Percentiles rank a stretch among this genome's conserved stretches.
These are phyloP conservation scores for Arrhamphus sclerolepis DNA, from an alignment of 2,797 vertebrate species.

Conservation along the genomic window DNA sequence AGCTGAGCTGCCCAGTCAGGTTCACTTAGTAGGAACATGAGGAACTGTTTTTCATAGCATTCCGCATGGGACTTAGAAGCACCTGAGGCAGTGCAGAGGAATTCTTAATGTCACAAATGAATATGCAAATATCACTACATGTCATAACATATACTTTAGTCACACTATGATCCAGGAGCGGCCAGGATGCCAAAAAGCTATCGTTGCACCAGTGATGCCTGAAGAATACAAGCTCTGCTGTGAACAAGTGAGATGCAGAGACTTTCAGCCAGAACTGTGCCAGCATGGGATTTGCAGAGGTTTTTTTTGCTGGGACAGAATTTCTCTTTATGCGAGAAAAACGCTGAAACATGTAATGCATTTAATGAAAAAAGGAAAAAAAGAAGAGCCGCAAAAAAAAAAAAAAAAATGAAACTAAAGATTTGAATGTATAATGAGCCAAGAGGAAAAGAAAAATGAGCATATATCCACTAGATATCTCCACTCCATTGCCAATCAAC, in stretches of 20 bases:
- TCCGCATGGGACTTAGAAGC: slow-evolving; percentile 33
- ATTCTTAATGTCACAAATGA: slow-evolving; percentile 75
- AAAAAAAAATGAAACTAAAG: too few relatives aligned
- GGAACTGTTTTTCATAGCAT: slow-evolving; percentile 34
- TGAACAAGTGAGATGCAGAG: slow-evolving; percentile 30
- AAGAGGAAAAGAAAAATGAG: too few relatives aligned
- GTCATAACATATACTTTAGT: slow-evolving; percentile 74
- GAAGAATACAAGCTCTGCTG: slow-evolving; percentile 28
- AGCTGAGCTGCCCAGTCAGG: slow-evolving; percentile 50
- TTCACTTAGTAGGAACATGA: slow-evolving; percentile 56
- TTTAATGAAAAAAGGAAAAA: too few relatives aligned
- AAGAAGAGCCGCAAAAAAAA: too few relatives aligned
- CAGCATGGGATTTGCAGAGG: slow-evolving; percentile 11
- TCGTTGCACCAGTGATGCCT: slow-evolving; percentile 36
- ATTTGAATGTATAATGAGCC: too few relatives aligned
- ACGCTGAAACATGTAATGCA: too few relatives aligned
- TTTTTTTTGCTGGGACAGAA: not conserved
- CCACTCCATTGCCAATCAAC: slow-evolving; percentile 20
- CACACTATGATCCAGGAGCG: slow-evolving; percentile 57
- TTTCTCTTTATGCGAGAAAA: too few relatives aligned
- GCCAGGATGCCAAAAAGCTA: slow-evolving; percentile 44
- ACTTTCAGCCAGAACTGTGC: slow-evolving; percentile 41
- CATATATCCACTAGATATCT: slow-evolving; percentile 18
- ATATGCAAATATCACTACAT: slow-evolving; percentile 77
- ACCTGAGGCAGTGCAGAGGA: slow-evolving; percentile 61